A percentile compares a stretch with the other conserved stretches of the same genome.
phyloP scores from a whole-genome alignment of 2,888 invertebrate genomes.

The Alloscopus bannaensis region DNA sequence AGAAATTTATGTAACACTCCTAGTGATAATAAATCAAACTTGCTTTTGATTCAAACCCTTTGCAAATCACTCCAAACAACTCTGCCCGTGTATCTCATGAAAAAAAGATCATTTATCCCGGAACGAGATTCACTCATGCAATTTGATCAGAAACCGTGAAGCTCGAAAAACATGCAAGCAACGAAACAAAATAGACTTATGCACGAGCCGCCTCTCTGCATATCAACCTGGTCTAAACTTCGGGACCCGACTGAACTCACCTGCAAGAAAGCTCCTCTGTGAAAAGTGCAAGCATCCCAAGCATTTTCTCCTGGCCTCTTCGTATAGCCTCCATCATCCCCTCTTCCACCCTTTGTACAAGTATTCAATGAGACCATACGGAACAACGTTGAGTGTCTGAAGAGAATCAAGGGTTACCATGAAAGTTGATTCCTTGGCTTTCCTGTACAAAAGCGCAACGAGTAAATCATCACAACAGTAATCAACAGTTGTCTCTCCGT shows the following conservation, averaged over 20 bases:
- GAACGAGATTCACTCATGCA: no score
- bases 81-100: background rate
- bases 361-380: background rate
- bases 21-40: no score
- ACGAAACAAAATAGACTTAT: background rate
- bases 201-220: background rate
- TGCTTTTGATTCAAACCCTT: no score
- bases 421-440: background rate
- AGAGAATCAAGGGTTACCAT: background rate
- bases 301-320: slow-evolving; percentile 11
- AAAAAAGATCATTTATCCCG: no score
- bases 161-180: background rate
- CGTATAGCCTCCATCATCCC: slow-evolving; percentile 23
- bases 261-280: slow-evolving; percentile 44
- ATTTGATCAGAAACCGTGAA: background rate
- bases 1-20: no score
- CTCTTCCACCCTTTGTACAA: background rate
- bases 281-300: slow-evolving; percentile 47
- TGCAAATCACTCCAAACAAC: background rate
- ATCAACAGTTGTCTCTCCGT: slow-evolving; percentile 6
- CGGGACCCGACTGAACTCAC: slow-evolving; percentile 55
- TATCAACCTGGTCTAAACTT: slow-evolving; percentile 49
- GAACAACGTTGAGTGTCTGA: background rate
- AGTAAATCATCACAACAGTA: slow-evolving; percentile 14
- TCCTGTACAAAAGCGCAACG: slow-evolving; percentile 5